These are phyloP conservation scores for Aelia acuminata DNA, from an alignment of 2,888 invertebrate species.

Conservation along the genomic window DNA sequence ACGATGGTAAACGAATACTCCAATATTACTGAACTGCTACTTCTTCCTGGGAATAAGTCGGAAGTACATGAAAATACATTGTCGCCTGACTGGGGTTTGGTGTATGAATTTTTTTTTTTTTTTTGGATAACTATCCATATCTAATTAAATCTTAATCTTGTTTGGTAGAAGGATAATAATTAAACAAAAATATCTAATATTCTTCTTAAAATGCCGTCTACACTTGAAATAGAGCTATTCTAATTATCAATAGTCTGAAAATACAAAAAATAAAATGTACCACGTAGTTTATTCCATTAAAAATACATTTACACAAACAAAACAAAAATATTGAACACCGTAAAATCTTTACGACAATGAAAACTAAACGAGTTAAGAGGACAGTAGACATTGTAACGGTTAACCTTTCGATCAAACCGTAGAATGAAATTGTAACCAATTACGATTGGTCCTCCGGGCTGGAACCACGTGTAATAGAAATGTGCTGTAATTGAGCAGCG, in stretches of 20 bases:
- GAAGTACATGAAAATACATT: too few species aligned
- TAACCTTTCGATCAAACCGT: constrained; percentile 19
- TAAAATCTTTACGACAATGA: neutral
- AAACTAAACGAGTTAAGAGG: neutral
- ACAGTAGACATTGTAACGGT: neutral
- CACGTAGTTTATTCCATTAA: neutral
- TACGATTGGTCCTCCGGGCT: neutral
- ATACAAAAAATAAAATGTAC: neutral
- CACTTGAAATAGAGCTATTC: neutral
- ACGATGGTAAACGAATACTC: too few species aligned
- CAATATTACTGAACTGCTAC: too few species aligned
- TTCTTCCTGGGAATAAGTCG: too few species aligned
- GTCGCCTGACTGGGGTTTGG: too few species aligned
- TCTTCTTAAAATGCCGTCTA: too few species aligned
- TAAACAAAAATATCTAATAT: too few species aligned
- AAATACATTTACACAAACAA: neutral
- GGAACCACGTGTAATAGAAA: neutral
- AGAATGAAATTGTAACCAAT: constrained; percentile 16
- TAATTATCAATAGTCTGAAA: neutral
- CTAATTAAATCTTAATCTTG: too few species aligned
- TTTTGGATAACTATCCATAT: too few species aligned
- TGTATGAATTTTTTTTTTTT: too few species aligned
- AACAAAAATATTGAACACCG: neutral
- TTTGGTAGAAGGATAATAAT: too few species aligned
- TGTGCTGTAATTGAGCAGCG: neutral